Conservation (phyloP, 2,113 vertebrate species). For the Phalacrocorax pelagicus region DNA sequence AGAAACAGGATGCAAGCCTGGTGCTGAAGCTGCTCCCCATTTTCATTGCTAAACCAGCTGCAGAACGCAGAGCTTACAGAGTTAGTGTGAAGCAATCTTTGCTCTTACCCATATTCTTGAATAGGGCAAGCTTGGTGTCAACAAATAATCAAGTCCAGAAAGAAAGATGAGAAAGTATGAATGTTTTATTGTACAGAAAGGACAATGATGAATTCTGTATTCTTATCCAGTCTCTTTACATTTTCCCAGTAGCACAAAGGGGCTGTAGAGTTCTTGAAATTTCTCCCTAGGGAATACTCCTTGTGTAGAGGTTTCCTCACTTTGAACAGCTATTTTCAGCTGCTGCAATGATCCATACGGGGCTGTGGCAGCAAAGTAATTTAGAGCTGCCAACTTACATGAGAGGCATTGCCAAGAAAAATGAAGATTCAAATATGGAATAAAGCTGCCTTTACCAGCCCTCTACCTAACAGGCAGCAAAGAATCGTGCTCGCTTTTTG, state of each 20-base stretch:
- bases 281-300: background rate
- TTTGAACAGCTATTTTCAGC: conserved; percentile 25
- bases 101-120: background rate
- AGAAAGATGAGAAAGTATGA: background rate
- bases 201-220: background rate
- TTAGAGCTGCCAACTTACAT: conserved; percentile 12
- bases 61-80: background rate
- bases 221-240: background rate
- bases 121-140: background rate
- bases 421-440: background rate
- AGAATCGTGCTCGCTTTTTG: background rate
- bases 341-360: conserved; percentile 3
- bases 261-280: background rate
- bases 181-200: background rate
- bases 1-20: background rate
- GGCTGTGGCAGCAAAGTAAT: conserved; percentile 34
- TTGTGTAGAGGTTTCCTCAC: conserved; percentile 25
- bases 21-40: background rate
- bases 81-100: background rate
- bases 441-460: background rate
- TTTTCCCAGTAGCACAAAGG: background rate
- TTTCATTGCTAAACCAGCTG: background rate
- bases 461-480: background rate
- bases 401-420: conserved; percentile 45
- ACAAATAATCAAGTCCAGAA: background rate